A percentile compares a stretch with the other conserved stretches of the same genome.
phyloP scores from a whole-genome alignment of 2,113 vertebrate genomes.

The Chaetops frenatus region DNA sequence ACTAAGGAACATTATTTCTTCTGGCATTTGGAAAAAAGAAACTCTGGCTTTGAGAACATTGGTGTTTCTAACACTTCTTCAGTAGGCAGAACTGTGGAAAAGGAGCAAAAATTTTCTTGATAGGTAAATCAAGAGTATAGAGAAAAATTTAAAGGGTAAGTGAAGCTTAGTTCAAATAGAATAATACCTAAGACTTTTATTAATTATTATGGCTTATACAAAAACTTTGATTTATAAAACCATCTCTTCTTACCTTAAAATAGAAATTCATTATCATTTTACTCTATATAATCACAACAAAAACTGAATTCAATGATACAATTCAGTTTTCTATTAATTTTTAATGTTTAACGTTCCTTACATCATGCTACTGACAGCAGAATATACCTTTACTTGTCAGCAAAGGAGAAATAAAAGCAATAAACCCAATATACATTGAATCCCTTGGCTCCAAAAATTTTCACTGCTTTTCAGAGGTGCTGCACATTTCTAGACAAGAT shows the following conservation, averaged over 20 bases:
- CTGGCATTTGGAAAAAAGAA: background rate
- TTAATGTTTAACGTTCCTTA: background rate
- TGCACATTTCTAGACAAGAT: background rate
- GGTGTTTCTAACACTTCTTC: background rate
- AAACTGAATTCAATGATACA: background rate
- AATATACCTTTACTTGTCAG: background rate
- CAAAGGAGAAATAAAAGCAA: background rate
- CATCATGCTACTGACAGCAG: background rate
- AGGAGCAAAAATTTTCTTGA: background rate
- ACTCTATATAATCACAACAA: background rate
- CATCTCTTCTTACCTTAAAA: constrained; percentile 4
- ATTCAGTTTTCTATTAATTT: background rate
- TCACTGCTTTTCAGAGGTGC: background rate
- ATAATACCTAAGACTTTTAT: background rate
- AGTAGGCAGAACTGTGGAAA: background rate
- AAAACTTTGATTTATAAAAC: background rate
- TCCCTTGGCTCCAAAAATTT: background rate
- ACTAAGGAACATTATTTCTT: background rate
- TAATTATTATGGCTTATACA: background rate
- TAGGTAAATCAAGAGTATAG: background rate
- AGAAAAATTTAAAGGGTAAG: background rate
- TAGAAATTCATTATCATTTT: background rate
- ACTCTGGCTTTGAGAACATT: background rate
- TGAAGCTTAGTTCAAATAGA: constrained; percentile 7
- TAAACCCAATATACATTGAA: background rate